Conservation (phyloP, 2,113 vertebrate species). For the Lophura nycthemera region DNA sequence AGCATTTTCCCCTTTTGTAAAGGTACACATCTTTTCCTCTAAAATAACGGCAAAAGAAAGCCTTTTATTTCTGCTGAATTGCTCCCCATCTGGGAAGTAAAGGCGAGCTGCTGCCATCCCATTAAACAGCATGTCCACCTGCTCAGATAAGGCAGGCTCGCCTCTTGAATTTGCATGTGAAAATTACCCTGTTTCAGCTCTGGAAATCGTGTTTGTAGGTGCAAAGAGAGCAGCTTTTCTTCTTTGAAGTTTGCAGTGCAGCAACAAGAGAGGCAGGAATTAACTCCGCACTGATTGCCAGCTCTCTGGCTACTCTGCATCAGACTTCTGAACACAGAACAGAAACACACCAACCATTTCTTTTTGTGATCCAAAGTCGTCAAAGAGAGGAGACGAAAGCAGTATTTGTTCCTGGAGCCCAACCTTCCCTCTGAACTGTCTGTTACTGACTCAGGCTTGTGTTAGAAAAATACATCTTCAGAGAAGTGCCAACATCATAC, state of each 20-base stretch:
- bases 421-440: conserved; percentile 47
- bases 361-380: conserved; percentile 16
- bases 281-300: conserved; percentile 38
- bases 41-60: conserved; percentile 13
- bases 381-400: neutral
- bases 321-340: conserved; percentile 46
- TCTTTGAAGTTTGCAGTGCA: conserved; percentile 67
- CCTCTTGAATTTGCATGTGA: conserved; percentile 73
- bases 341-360: conserved; percentile 4
- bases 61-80: neutral
- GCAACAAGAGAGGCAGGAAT: conserved; percentile 64
- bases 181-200: conserved; percentile 72
- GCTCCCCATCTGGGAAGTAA: neutral
- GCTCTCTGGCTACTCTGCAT: conserved; percentile 27
- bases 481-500: conserved; percentile 58
- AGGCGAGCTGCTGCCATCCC: conserved; percentile 12
- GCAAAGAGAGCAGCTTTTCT: conserved; percentile 49
- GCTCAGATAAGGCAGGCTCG: conserved; percentile 34
- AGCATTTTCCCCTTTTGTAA: neutral
- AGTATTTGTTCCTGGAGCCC: conserved; percentile 32
- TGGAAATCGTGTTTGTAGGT: conserved; percentile 55
- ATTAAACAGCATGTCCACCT: conserved; percentile 7
- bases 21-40: neutral
- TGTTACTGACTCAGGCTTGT: conserved; percentile 33
- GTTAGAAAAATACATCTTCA: conserved; percentile 59